Conservation (phyloP, 2,888 invertebrate genomes). For the Lithophane ornitopus region DNA sequence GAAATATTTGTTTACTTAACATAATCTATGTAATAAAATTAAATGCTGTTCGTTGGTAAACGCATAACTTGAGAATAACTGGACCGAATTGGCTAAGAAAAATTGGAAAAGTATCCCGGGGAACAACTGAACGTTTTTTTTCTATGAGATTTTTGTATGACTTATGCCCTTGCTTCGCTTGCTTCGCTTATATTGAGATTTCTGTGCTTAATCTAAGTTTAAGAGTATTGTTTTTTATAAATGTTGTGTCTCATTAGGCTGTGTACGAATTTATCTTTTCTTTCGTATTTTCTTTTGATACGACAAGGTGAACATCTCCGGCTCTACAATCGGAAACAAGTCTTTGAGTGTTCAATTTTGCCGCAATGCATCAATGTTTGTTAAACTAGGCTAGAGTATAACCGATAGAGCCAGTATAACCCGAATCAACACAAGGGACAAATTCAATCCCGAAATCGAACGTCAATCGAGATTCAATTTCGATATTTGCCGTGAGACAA, state of each 20-base stretch:
- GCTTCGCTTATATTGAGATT: too few relatives aligned
- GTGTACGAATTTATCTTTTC: background rate
- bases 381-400: slow-evolving; percentile 25
- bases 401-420: slow-evolving; percentile 18
- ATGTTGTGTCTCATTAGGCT: background rate
- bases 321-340: background rate
- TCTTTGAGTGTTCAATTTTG: slow-evolving; percentile 10
- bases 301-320: background rate
- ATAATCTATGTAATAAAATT: too few relatives aligned
- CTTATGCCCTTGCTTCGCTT: too few relatives aligned
- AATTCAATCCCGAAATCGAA: slow-evolving; percentile 39
- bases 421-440: slow-evolving; percentile 35
- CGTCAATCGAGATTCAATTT: slow-evolving; percentile 42
- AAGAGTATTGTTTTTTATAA: background rate
- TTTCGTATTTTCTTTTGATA: background rate
- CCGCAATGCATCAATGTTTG: slow-evolving; percentile 43
- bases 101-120: too few relatives aligned
- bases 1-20: background rate
- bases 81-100: too few relatives aligned
- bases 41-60: too few relatives aligned
- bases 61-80: too few relatives aligned
- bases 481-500: slow-evolving; percentile 48
- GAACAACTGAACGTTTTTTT: too few relatives aligned
- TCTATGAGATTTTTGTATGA: too few relatives aligned
- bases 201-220: background rate